Base-by-base conservation (phyloP, 35 echinoderm and acorn worm species). In the Eucidaris tribuloides region DNA sequence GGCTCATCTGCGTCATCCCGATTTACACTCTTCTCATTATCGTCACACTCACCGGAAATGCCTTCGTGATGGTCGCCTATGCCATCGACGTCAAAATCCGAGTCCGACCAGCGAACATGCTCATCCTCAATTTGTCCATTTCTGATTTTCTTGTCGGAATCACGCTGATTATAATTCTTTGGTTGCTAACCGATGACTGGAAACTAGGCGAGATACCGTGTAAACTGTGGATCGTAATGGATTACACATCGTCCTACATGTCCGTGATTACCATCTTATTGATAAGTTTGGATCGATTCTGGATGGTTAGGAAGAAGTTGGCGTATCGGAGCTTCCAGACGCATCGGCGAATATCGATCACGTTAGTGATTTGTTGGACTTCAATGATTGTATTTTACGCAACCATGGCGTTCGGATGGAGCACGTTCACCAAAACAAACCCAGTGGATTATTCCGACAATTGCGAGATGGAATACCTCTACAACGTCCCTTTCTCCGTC, bases 201-300 rank as follows among this genome's bases (percentile, higher is more conserved):
- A 44, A 78, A 22, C 42, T 92, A 23, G 90, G 90, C 11, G 38
- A 77, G 44, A 36, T 83, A 43, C 62, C 58, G 18, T 92, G 90
- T 52, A 58, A 78, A 46, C 11, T 83, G 0, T 92, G 84, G 84
- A 76, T 48, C 3, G 48, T 81, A 2, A 15, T 92, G 7, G 90
- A 92, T 34, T 92, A 55, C 25, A 41, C 62, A 15, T 29, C 20
- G 27, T 83, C 84, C n/a, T 83, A 30, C 66, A 64, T 82, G 68
- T 87, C 90, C 17, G 84, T 92, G 5, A 41, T 81, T 36, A 42
- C 84, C 3, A 77, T 92, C 35, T 34, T 79, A 29, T 33, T 87
- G 25, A 87, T 92, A 20, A 92, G 90, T 48, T 31, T 92, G 24
- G 90, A 92, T 82, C 84, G 90, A 42, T 92, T 82, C 49, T 81